Base-by-base conservation (phyloP, 2,113 vertebrate genomes). In the Antennarius striatus region DNA sequence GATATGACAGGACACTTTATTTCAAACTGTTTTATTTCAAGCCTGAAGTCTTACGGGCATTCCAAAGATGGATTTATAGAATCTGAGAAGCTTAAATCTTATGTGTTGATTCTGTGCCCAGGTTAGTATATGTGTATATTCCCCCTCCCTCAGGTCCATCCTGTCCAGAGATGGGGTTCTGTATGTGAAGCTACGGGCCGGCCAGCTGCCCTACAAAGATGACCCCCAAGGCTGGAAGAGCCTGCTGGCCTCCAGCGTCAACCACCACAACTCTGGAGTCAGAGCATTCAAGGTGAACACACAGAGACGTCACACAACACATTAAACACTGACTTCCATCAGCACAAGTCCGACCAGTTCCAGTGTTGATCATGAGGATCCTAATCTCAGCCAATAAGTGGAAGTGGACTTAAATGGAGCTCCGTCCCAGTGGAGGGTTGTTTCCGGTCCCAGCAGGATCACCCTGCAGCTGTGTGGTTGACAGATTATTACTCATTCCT, bases 161-260 rank as follows among this genome's bases (percentile, higher is more conserved):
- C 93, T 99, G 4, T 94, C 92, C 16, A 95, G 94, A 88, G 96
- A 97, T 4, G 97, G 98, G 0, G 88, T 98, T 53, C 83, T 99
- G 63, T 99, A 98, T 3, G 96, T 99, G 16, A 99, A 99, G 73
- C 92, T 98, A 5, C 86, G 96, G 13, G 98, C 98, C 0, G 98
- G 98, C 28, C 97, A 98, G 89, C 94, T 99, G 16, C 97, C 98
- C 2, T 99, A 98, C 86, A 98, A 98, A 80, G 98, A 99, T 5
- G 98, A 99, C 70, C 98, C 97, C 0, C 96, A 95, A 86, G 98
- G 97, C 14, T 99, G 96, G 96, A 97, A 95, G 84, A 98, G 96
- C 77, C 88, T 99, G 16, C 74, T 98, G 64, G 94, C 97, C 4
- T 95, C 96, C 61, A 93, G 92, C 0, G 93, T 96, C 67, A 95